These are phyloP conservation scores for Ctenicera cuprea DNA, from an alignment of 2,888 invertebrate species.

Conservation along the genomic window DNA sequence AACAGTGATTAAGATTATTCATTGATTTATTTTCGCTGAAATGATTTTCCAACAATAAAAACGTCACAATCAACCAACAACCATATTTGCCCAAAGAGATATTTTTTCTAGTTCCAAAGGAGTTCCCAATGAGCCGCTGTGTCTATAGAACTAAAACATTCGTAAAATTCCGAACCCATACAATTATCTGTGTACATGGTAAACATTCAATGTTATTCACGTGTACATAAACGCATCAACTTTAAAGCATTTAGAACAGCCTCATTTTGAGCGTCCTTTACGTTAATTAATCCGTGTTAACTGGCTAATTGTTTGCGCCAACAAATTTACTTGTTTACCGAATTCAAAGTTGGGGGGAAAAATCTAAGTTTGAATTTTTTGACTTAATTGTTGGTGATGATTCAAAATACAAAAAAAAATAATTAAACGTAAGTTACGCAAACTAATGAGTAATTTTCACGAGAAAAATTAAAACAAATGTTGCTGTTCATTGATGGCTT, in stretches of 20 bases:
- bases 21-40: background rate
- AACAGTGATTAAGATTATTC: no score
- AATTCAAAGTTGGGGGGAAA: background rate
- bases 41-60: background rate
- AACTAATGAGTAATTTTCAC: conserved; percentile 2
- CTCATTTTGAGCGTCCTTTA: conserved; percentile 26
- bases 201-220: conserved; percentile 33
- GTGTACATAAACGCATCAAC: conserved; percentile 18
- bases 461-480: background rate
- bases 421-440: background rate
- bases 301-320: background rate
- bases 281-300: conserved; percentile 27
- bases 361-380: background rate
- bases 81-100: background rate
- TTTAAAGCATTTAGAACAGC: conserved; percentile 35
- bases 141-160: conserved; percentile 37
- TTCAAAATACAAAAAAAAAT: background rate
- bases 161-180: conserved; percentile 28
- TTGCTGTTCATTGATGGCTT: background rate
- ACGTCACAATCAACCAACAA: background rate
- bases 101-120: conserved; percentile 30
- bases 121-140: conserved; percentile 29
- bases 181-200: conserved; percentile 40
- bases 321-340: conserved; percentile 16
- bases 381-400: no score